phyloP scores from a whole-genome alignment of 2,797 vertebrate genomes.

The Periophthalmus magnuspinnatus region DNA sequence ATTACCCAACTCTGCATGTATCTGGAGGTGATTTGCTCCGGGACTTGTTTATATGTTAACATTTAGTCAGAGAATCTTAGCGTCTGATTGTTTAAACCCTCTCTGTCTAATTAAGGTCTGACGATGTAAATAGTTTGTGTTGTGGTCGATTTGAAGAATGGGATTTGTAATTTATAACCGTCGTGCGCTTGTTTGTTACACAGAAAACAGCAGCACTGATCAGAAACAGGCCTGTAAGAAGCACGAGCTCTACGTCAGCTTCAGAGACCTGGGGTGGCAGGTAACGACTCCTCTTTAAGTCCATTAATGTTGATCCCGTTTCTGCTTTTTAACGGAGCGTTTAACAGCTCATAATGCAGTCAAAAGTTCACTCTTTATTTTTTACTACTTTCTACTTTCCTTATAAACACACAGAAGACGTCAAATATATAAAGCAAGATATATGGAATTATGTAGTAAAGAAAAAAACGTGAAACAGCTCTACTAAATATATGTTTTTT shows the following conservation, averaged over 20 bases:
- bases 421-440: no score
- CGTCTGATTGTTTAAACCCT: conserved; percentile 37
- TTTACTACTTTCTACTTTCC: no score
- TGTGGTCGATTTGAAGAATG: conserved; percentile 26
- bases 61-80: conserved; percentile 30
- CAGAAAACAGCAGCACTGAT: conserved; percentile 96
- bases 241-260: conserved; percentile 96
- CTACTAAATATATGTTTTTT: no score
- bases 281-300: conserved; percentile 62
- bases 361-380: no score
- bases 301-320: not conserved
- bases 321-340: conserved; percentile 5
- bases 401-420: no score
- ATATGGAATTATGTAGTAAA: no score
- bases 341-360: conserved; percentile 6
- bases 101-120: conserved; percentile 30
- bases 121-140: conserved; percentile 34
- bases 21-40: conserved; percentile 59
- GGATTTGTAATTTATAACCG: conserved; percentile 26
- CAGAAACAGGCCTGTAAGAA: conserved; percentile 98
- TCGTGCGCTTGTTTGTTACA: conserved; percentile 34
- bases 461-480: no score
- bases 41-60: conserved; percentile 47
- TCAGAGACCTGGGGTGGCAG: conserved; percentile 98
- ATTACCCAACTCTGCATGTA: conserved; percentile 49